Base-by-base conservation (phyloP, 1,140 invertebrate species). In the Nasonia giraulti region DNA sequence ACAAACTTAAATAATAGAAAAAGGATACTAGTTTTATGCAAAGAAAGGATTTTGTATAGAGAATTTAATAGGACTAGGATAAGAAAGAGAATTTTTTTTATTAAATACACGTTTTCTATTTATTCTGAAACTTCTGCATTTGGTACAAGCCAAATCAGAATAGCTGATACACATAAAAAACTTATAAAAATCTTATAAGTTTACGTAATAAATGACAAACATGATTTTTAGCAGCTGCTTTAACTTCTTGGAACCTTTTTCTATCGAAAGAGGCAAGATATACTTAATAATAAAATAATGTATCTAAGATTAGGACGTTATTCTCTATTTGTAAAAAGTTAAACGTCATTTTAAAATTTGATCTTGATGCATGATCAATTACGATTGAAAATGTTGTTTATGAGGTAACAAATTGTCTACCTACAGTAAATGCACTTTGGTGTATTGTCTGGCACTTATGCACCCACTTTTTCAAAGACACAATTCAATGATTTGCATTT, bases 341-440 rank as follows among this genome's bases (percentile, higher is more conserved):
- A 68, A 68, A 81, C 69, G 23, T 62, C 47, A 76, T 62, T 44
- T 81, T 20, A 85, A 85, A 85, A 55, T 77, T 75, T 84, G 69
- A 84, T 84, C 44, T 82, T 71, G 4, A 47, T 81, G 62, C 17
- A 44, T 37, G 50, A 80, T 80, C 37, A 47, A 77, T 69, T 33
- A 81, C 69, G 44, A 85, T 77, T 76, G 83, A 66, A 85, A 78
- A 80, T 78, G 27, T 82, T 85, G 55, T 62, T 77, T 69, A 85
- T 50, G 80, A 85, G 80, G 74, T 81, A 85, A 85, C 79, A 79
- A 78, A 81, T 82, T 4, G 84, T 85, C 80, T 85, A 85, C 84
- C 84, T 82, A 85, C 62, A 74, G 37, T 86, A 86, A 86, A 86
- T 86, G 85, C 85, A 86, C 85, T 86, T 86, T 86, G 85, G 85